Percentiles rank a stretch among this genome's conserved stretches.
phyloP scores from a whole-genome alignment of 2,797 vertebrate genomes.

The Austrolebias charrua region DNA sequence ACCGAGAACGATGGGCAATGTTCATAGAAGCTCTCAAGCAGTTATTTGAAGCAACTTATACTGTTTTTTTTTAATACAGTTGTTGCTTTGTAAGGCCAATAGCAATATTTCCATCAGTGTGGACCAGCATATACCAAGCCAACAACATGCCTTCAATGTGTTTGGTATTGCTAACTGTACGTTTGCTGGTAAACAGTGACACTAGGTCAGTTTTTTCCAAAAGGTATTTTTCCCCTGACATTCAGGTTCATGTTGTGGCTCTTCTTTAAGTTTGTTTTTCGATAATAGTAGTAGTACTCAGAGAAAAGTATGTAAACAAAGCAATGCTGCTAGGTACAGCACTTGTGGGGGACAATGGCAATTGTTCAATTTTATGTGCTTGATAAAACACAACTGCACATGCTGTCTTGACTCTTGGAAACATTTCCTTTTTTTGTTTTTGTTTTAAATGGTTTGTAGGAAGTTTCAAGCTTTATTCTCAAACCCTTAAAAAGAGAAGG shows the following conservation, averaged over 20 bases:
- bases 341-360: slow-evolving; percentile 3
- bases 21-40: too few species aligned
- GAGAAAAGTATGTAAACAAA: slow-evolving; percentile 23
- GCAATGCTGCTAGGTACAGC: neutral
- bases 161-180: slow-evolving; percentile 43
- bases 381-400: neutral
- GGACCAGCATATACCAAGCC: slow-evolving; percentile 16
- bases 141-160: slow-evolving; percentile 10
- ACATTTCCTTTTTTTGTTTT: neutral
- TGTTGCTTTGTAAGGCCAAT: neutral
- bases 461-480: too few species aligned
- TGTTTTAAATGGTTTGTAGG: neutral
- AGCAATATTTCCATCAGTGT: slow-evolving; percentile 17
- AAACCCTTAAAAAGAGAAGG: too few species aligned
- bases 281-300: slow-evolving; percentile 16
- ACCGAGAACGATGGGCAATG: too few species aligned
- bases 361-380: slow-evolving; percentile 4
- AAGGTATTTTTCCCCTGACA: slow-evolving; percentile 30
- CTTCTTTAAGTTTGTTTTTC: neutral
- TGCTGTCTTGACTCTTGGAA: neutral
- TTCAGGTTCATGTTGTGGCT: slow-evolving; percentile 18
- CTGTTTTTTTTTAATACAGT: neutral
- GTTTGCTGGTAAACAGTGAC: slow-evolving; percentile 64
- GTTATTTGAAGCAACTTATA: neutral
- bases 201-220: slow-evolving; percentile 13